Base-by-base conservation (phyloP, 1,140 invertebrate genomes). In the Leptestheria dahalacensis region DNA sequence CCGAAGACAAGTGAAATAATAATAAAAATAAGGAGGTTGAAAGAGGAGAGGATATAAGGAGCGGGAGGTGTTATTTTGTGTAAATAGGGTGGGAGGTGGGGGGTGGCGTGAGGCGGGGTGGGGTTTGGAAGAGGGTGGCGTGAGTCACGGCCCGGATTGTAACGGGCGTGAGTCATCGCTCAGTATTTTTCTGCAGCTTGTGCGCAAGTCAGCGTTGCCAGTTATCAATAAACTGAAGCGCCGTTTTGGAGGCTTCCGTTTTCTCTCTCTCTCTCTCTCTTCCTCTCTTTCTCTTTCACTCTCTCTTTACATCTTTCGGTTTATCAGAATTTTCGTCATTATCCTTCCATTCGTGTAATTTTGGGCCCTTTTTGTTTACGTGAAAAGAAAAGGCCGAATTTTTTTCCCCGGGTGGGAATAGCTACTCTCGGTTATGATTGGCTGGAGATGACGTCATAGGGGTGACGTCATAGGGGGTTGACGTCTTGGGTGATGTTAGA, bases 121-220 rank as follows among this genome's bases (percentile, higher is more conserved):
- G n/a, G n/a, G n/a, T n/a, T n/a, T n/a, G n/a, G n/a, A n/a, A n/a
- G n/a, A n/a, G n/a, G n/a, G n/a, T n/a, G 33, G 33, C 33, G 53
- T 55, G 53, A 55, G 53, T 55, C 53, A 55, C 53, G 53, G 53
- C 53, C 53, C 53, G 53, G 53, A 55, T 55, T 55, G 50, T 52
- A 41, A 41, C 33, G 26, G 53, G 53, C 53, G 26, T 55, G 53
- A 55, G 15, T 55, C 53, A 55, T 55, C 53, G 53, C 24, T 11
- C 9, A 18, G 33, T 41, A 41, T 41, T 41, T 41, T 41, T 41
- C 33, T 41, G 33, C 33, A 41, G 33, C 33, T 41, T 41, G 33
- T 41, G 33, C 33, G 33, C 33, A 41, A 41, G 33, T 41, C 33
- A 41, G 33, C 33, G 33, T 41, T 9, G 33, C 33, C 33, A 15